Evolutionary conservation across 1,140 invertebrate species (phyloP), one percentile per base, ranked within the genome.

Genomic region (Leucophenga varia): DNA sequence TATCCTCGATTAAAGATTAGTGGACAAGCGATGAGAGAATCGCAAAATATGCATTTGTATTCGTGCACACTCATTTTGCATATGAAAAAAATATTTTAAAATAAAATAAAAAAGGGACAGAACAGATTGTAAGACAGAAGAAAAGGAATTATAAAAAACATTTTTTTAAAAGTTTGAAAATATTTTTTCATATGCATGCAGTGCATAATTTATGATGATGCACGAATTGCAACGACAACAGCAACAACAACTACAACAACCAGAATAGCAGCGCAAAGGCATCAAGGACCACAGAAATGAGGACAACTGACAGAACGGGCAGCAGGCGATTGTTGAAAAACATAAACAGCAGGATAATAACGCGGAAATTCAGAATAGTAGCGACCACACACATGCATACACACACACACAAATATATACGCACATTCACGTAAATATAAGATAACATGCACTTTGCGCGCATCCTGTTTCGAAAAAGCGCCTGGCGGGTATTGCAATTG

Each of bases 161-260:
- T 47, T 49, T 35, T 63, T 55, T 61, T 52, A 52, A 35, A 30
- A 25, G 39, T 41, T 41, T 48, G 19, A 41, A 39, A 47, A 36
- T 38, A 49, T 32, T 34, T 41, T 42, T 54, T 43, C 42, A 39
- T 44, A 43, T 55, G 57, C 64, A 68, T 61, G 64, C 49, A 57
- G 64, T 50, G 64, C 57, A 52, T 55, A 58, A 69, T 69, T 69
- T 69, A 69, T 57, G 64, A 57, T 54, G 34, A 25, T 36, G 19
- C 34, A 36, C 40, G 47, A 21, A 55, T 51, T 49, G 54, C 52
- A 47, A 59, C 57, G 54, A 43, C 56, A 37, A 38, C 18, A 16
- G 19, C 30, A 28, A 37, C 52, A 49, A 44, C 52, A 34, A 40
- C n/a, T n/a, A 18, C 38, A 40, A 40, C 44, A 47, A 57, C 48